Evolutionary conservation across 2,113 vertebrate species (phyloP), one percentile per base, ranked within the genome.

Genomic region (Coregonus clupeaformis): DNA sequence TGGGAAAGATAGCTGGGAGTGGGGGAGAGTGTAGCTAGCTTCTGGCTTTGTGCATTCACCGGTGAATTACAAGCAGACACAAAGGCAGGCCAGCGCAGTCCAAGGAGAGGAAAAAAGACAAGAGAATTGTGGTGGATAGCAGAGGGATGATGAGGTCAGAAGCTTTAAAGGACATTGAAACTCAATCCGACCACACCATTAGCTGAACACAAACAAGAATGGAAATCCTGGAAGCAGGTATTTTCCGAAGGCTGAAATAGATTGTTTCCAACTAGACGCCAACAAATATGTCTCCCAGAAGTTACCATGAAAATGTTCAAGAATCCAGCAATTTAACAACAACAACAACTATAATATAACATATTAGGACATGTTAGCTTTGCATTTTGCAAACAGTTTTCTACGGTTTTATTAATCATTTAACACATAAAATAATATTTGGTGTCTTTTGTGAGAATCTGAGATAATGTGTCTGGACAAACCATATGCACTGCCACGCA

Each of bases 51-150:
- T 93, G 92, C 86, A 86, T 85, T 91, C 86, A 83, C 88, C 78
- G 83, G 84, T 90, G 91, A 95, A 92, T 94, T 94, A 94, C 94
- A 94, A 90, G 90, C 90, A 92, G 90, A 95, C 92, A 96, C 94
- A 96, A 95, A 95, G 93, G 85, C 91, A 95, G 92, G 84, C 91
- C 80, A 83, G 78, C 83, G 74, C 86, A 90, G 91, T 90, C 90
- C 85, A 88, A 86, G 79, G 79, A 87, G 87, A 85, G 68, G 81
- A 79, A 72, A 78, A 80, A 84, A 72, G 68, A 85, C n/a, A 84
- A 68, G 32, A 80, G 81, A 84, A 74, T 29, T 83, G 83, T 71
- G 79, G 86, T 86, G 86, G 85, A 52, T 52, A 52, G 16, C 80
- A 84, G 69, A 77, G 78, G 6, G 47, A 59, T 75, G 74, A 79